phyloP scores from a whole-genome alignment of 2,797 vertebrate genomes.

The Harpagifer antarcticus region DNA sequence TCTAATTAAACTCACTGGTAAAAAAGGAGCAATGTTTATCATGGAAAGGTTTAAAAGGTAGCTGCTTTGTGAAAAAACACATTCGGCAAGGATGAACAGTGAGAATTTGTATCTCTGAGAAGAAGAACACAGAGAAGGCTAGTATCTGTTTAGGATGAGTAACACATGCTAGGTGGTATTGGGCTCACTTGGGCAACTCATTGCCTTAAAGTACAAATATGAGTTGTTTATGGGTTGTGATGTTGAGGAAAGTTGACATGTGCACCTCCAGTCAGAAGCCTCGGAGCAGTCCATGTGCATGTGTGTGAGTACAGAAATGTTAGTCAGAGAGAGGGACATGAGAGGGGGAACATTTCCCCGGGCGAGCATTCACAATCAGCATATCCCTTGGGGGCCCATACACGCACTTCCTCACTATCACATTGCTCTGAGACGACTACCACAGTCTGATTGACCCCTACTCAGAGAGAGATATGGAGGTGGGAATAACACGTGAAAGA shows the following conservation, averaged over 20 bases:
- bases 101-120: slow-evolving; percentile 33
- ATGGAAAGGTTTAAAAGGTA: slow-evolving; percentile 10
- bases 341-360: slow-evolving; percentile 48
- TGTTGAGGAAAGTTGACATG: slow-evolving; percentile 68
- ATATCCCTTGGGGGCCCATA: slow-evolving; percentile 46
- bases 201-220: slow-evolving; percentile 59
- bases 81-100: slow-evolving; percentile 36
- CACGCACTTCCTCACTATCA: slow-evolving; percentile 48
- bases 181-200: slow-evolving; percentile 52
- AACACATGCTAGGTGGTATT: slow-evolving; percentile 64
- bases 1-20: slow-evolving; percentile 14
- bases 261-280: slow-evolving; percentile 67
- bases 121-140: slow-evolving; percentile 49
- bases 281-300: slow-evolving; percentile 58
- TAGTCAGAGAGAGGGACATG: slow-evolving; percentile 51
- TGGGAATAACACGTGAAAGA: slow-evolving; percentile 11
- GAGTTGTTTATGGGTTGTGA: slow-evolving; percentile 56
- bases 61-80: slow-evolving; percentile 13
- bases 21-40: slow-evolving; percentile 1
- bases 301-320: slow-evolving; percentile 56
- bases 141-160: slow-evolving; percentile 62
- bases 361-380: slow-evolving; percentile 64
- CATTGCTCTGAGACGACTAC: slow-evolving; percentile 44
- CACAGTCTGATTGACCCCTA: slow-evolving; percentile 57
- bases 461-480: slow-evolving; percentile 29